Evolutionary conservation across 2,113 vertebrate genomes (phyloP), one percentile per base, ranked within the genome.

Genomic region (Anarhynchus alexandrinus): DNA sequence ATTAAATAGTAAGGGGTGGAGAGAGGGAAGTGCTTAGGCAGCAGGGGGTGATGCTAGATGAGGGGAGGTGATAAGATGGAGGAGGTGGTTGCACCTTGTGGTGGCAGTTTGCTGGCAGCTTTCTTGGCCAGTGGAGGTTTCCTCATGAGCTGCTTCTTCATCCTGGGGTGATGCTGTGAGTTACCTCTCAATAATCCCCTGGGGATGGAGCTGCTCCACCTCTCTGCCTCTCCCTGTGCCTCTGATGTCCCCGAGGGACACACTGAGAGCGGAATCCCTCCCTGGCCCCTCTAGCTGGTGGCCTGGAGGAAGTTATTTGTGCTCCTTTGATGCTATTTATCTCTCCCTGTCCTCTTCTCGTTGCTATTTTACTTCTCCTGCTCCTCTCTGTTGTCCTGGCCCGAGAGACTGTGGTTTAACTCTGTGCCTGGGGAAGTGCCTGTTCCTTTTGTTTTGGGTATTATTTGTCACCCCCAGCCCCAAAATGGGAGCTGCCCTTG

Each of bases 231-330:
- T 17, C 17, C 16, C 26, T 32, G 6, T 51, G 32, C 36, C 66
- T 57, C 15, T 7, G 70, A n/a, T 36, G 15, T 16, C 15, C 42
- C 15, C 0, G 3, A 43, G 42, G 64, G 36, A 17, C 10, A 19
- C 10, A 4, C 1, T 1, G 9, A 36, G 34, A 1, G 4, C 8
- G 6, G 32, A 36, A 36, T 6, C 15, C 8, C 7, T 65, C 32
- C 32, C 13, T 22, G 27, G 15, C 5, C n/a, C 25, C 38, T 5
- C 5, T 11, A 51, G 18, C 10, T 64, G 66, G 36, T 52, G 43
- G 18, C 51, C 43, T 59, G 52, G 20, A 4, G 5, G 20, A 11
- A 40, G 22, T 27, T 36, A 15, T 58, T 18, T 71, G 23, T 51
- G 58, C 32, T 85, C 20, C 25, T 45, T 43, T 16, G 15, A 10